Conservation (phyloP, 2,888 invertebrate genomes). For the Cetonia aurata region DNA sequence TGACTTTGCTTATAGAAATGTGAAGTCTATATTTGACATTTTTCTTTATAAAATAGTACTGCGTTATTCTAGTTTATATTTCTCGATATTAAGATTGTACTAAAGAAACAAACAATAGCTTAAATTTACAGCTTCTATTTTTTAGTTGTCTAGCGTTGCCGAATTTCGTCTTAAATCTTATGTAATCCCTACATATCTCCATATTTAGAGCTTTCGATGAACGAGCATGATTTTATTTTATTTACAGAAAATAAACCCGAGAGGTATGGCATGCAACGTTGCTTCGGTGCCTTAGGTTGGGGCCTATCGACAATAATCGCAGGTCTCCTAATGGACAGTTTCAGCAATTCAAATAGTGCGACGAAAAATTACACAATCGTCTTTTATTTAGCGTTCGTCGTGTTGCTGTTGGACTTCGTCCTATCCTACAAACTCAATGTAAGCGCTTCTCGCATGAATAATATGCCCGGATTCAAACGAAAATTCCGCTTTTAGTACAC, state of each 20-base stretch:
- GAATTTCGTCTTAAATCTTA: too few relatives aligned
- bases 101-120: too few relatives aligned
- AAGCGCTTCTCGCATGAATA: slow-evolving; percentile 43
- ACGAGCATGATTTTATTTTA: too few relatives aligned
- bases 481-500: slow-evolving; percentile 69
- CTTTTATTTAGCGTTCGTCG: slow-evolving; percentile 80
- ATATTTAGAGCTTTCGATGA: too few relatives aligned
- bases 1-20: too few relatives aligned
- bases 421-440: slow-evolving; percentile 77
- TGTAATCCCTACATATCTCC: too few relatives aligned
- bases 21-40: too few relatives aligned
- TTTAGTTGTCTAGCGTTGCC: too few relatives aligned
- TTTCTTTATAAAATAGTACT: too few relatives aligned
- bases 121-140: too few relatives aligned
- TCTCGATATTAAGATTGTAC: too few relatives aligned
- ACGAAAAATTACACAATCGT: slow-evolving; percentile 84
- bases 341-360: slow-evolving; percentile 72
- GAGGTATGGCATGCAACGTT: slow-evolving; percentile 85
- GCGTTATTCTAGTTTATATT: too few relatives aligned
- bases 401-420: slow-evolving; percentile 76
- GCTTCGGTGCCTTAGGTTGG: slow-evolving; percentile 92
- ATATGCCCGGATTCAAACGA: slow-evolving; percentile 15
- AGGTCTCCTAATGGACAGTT: slow-evolving; percentile 82
- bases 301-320: slow-evolving; percentile 82
- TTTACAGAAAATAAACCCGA: slow-evolving; percentile 77